phyloP scores from a whole-genome alignment of 2,113 vertebrate genomes.

The Ophiodon elongatus region DNA sequence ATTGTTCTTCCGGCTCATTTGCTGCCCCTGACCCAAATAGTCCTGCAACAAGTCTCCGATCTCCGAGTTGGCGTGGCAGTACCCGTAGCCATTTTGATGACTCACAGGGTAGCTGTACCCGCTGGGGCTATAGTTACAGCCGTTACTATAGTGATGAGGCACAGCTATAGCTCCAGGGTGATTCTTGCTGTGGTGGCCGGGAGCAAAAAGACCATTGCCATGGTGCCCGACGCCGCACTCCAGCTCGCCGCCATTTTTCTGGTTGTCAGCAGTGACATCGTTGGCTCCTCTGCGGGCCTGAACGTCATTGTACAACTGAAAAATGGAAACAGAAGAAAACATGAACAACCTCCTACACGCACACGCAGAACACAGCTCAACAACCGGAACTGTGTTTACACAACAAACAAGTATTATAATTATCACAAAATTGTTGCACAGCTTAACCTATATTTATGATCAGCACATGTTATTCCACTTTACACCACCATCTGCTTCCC shows the following conservation, averaged over 20 bases:
- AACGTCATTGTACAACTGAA: slow-evolving; percentile 95
- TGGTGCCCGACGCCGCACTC: slow-evolving; percentile 76
- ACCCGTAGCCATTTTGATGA: slow-evolving; percentile 63
- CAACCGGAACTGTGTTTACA: slow-evolving; percentile 18
- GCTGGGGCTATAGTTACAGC: slow-evolving; percentile 48
- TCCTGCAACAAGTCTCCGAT: slow-evolving; percentile 81
- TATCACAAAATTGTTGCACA: slow-evolving; percentile 21
- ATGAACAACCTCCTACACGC: neutral
- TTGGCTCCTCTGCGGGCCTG: slow-evolving; percentile 91
- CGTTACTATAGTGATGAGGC: slow-evolving; percentile 60
- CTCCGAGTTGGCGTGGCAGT: slow-evolving; percentile 68
- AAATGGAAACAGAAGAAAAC: slow-evolving; percentile 34
- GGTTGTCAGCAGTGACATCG: slow-evolving; percentile 74
- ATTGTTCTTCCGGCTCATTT: slow-evolving; percentile 78
- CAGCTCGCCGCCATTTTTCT: slow-evolving; percentile 71
- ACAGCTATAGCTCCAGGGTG: slow-evolving; percentile 32
- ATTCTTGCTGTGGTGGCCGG: slow-evolving; percentile 62
- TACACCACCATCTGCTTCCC: slow-evolving; percentile 26
- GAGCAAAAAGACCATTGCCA: slow-evolving; percentile 53
- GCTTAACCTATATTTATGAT: slow-evolving; percentile 44
- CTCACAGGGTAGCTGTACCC: slow-evolving; percentile 59
- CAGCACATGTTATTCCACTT: slow-evolving; percentile 27
- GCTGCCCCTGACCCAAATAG: slow-evolving; percentile 76
- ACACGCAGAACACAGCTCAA: neutral
- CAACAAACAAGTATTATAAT: slow-evolving; percentile 25